Evolutionary conservation across 2,797 vertebrate species (phyloP).

Genomic region (Staurois parvus): DNA sequence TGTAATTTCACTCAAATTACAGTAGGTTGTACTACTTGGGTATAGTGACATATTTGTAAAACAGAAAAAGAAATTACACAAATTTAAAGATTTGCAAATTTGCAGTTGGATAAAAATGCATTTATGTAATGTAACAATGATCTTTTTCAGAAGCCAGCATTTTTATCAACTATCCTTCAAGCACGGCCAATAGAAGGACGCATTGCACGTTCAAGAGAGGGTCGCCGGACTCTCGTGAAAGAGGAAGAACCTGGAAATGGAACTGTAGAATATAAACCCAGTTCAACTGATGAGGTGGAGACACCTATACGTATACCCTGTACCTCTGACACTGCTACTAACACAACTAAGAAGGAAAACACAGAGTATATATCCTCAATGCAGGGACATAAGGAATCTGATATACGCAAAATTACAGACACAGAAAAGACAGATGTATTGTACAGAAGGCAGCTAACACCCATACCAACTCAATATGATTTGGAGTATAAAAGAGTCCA

Average conservation of each 20-base stretch:
- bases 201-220: slow-evolving; percentile 67
- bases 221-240: slow-evolving; percentile 28
- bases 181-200: slow-evolving; percentile 69
- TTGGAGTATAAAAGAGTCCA: slow-evolving; percentile 60
- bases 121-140: not conserved
- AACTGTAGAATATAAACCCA: slow-evolving; percentile 43
- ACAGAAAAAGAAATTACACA: not conserved
- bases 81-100: not conserved
- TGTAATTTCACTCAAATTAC: too few species aligned
- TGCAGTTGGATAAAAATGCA: not conserved
- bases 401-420: slow-evolving; percentile 68
- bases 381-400: slow-evolving; percentile 5
- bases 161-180: slow-evolving; percentile 70
- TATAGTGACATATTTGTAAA: too few species aligned
- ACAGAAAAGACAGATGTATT: slow-evolving; percentile 65
- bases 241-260: slow-evolving; percentile 49
- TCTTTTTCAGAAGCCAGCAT: slow-evolving; percentile 75
- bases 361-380: not conserved
- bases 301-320: slow-evolving; percentile 36
- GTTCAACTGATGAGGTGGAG: slow-evolving; percentile 54
- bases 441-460: slow-evolving; percentile 64
- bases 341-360: slow-evolving; percentile 48
- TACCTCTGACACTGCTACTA: slow-evolving; percentile 35
- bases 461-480: slow-evolving; percentile 40
- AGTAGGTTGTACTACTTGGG: too few species aligned